Evolutionary conservation across 2,113 vertebrate species (phyloP), one percentile per base, ranked within the genome.

Genomic region (Macroglossus sobrinus): DNA sequence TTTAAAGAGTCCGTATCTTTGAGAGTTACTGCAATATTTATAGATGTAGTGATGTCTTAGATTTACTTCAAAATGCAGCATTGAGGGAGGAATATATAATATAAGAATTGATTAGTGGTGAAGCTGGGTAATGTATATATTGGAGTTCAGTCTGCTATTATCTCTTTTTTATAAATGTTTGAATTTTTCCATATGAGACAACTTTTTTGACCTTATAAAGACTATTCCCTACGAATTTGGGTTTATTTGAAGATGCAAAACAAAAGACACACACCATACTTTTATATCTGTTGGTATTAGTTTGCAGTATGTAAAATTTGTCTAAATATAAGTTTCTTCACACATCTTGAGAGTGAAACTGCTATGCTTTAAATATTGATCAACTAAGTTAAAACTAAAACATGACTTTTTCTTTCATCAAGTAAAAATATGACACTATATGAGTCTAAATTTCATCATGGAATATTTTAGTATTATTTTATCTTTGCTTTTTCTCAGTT

Each of bases 161-260:
- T 50, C 53, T 85, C 5, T 64, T 47, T 15, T 55, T 26, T 53
- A 33, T 82, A 84, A 84, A 64, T 78, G 33, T 59, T 93, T 50
- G 16, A 19, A 13, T 81, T 89, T 80, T 80, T 55, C 53, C 33
- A 43, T 71, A 59, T 30, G 50, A 79, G n/a, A 53, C 4, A 24
- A 50, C 50, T 74, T 79, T 85, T 92, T 74, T n/a, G 14, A 59
- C 47, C 18, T 45, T 82, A n/a, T 7, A 64, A 74, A 89, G 57
- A 3, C 18, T 94, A 43, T 45, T 33, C 3, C 47, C n/a, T 92
- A 6, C 1, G 1, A 78, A 47, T 84, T 86, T 82, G 28, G 69
- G 24, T 28, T 87, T 88, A 35, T 91, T 88, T 84, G 35, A 88
- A 87, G n/a, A n/a, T 74, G 47, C 30, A 72, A 66, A 96, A 63